phyloP scores from a whole-genome alignment of 2,797 vertebrate species.

The Rachycentron canadum region DNA sequence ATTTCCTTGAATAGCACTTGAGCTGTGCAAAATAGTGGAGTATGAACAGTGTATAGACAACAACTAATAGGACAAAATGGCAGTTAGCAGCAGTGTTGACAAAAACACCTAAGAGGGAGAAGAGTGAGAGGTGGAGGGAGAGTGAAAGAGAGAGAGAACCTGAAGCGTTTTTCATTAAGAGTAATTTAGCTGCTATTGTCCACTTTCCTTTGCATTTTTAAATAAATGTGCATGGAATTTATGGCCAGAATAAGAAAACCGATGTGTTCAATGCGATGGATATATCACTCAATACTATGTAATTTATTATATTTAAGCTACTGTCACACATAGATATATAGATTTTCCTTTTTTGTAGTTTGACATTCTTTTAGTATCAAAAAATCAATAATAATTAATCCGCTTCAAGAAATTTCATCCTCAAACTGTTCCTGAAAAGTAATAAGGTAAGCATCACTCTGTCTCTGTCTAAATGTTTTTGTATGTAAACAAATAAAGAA shows the following conservation, averaged over 20 bases:
- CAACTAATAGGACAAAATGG: constrained; percentile 60
- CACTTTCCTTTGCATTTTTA: constrained; percentile 31
- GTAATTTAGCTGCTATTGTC: constrained; percentile 27
- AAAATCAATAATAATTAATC: not conserved
- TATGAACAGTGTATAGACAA: constrained; percentile 51
- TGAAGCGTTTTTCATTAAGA: constrained; percentile 25
- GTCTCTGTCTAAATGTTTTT: constrained; percentile 36
- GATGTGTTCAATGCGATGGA: not conserved
- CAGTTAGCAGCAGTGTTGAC: constrained; percentile 58
- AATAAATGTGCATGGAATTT: constrained; percentile 30
- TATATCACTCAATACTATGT: not conserved
- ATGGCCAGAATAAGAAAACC: constrained; percentile 4
- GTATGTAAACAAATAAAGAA: constrained; percentile 16
- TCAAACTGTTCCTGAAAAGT: constrained; percentile 1
- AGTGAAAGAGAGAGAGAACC: constrained; percentile 3
- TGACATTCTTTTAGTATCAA: not conserved
- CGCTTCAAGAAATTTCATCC: constrained; percentile 6
- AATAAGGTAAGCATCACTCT: constrained; percentile 21
- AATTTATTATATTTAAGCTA: not conserved
- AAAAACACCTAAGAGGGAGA: constrained; percentile 44
- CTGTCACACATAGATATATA: not conserved
- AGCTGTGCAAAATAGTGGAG: constrained; percentile 55
- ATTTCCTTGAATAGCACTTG: constrained; percentile 75
- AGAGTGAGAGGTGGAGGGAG: constrained; percentile 16
- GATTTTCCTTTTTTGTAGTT: not conserved